Percentiles rank a stretch among this genome's conserved stretches.
phyloP scores from a whole-genome alignment of 2,888 invertebrate species.

The Drosophila longiperda region DNA sequence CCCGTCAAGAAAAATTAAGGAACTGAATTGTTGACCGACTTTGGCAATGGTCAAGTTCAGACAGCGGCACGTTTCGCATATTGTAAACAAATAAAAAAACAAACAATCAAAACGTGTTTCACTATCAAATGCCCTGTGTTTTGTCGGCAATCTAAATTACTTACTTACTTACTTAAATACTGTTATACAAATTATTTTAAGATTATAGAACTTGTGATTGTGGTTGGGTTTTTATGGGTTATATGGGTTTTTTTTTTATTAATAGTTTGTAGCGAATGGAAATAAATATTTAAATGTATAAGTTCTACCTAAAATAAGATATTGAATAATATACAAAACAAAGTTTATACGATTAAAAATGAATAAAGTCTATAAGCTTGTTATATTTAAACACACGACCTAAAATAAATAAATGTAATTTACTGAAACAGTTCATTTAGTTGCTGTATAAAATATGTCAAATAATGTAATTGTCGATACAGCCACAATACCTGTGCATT shows the following conservation, averaged over 20 bases:
- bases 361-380: slow-evolving; percentile 3
- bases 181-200: neutral
- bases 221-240: neutral
- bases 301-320: neutral
- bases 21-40: slow-evolving; percentile 48
- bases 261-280: neutral
- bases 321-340: neutral
- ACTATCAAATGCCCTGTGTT: slow-evolving; percentile 22
- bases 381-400: neutral
- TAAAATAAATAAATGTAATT: slow-evolving; percentile 39
- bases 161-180: neutral
- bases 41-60: slow-evolving; percentile 63
- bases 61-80: slow-evolving; percentile 67
- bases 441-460: slow-evolving; percentile 66
- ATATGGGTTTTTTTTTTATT: neutral
- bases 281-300: neutral
- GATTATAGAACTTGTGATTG: neutral
- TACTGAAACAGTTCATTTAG: slow-evolving; percentile 48
- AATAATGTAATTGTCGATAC: slow-evolving; percentile 56
- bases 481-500: slow-evolving; percentile 12
- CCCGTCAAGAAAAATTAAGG: slow-evolving; percentile 29
- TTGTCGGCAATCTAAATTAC: neutral
- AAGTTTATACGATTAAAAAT: slow-evolving; percentile 20
- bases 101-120: neutral
- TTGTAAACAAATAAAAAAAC: slow-evolving; percentile 5